A percentile compares a stretch with the other conserved stretches of the same genome.
These are phyloP conservation scores for Danionella cerebrum DNA, from an alignment of 2,113 vertebrate genomes.

Conservation along the genomic window DNA sequence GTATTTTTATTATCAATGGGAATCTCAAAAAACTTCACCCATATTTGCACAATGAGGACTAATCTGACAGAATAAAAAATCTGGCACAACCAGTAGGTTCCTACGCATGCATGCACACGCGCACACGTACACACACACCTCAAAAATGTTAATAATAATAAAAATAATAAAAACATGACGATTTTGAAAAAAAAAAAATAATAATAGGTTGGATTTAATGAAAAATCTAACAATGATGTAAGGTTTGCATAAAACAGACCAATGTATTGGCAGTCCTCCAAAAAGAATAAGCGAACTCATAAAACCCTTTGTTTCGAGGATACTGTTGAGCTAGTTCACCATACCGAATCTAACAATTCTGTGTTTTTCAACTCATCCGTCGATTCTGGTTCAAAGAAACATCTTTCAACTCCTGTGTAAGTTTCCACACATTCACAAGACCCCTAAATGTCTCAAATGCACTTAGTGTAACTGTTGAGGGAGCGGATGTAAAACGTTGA, in stretches of 20 bases:
- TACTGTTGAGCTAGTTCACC: not conserved
- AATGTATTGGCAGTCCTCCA: not conserved
- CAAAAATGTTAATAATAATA: not conserved
- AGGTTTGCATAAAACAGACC: not conserved
- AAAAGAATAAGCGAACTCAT: not conserved
- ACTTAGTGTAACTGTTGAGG: conserved; percentile 23
- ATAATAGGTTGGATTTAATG: no score
- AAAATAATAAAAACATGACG: not conserved
- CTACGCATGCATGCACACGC: not conserved
- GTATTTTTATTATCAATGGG: no score
- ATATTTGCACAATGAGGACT: not conserved
- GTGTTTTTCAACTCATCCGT: not conserved
- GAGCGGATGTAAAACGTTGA: conserved; percentile 19
- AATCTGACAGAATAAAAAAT: not conserved
- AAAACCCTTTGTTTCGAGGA: not conserved
- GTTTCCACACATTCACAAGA: conserved; percentile 10
- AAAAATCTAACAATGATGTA: not conserved
- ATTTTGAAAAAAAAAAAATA: not conserved
- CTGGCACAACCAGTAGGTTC: not conserved
- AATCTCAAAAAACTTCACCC: not conserved
- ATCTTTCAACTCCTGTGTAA: not conserved
- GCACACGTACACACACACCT: no score
- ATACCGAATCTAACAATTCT: not conserved
- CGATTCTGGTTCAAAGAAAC: not conserved
- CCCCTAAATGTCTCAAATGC: conserved; percentile 29